Base-by-base conservation (phyloP, 2,113 vertebrate genomes). In the Octodon degus region DNA sequence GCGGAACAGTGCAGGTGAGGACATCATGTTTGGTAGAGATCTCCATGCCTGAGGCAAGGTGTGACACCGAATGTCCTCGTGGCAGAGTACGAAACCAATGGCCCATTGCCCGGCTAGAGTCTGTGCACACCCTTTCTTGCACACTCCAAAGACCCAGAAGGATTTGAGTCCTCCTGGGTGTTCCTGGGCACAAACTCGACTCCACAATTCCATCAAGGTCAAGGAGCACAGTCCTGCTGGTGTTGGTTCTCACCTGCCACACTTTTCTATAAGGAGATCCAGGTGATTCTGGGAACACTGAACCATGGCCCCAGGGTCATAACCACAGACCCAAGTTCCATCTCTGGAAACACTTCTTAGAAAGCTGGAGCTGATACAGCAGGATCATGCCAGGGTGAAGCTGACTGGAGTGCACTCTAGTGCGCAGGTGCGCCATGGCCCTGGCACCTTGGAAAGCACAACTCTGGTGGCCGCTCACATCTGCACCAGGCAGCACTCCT, bases 341-440 rank as follows among this genome's bases (percentile, higher is more conserved):
- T 53, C 30, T 34, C 47, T 17, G 9, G 7, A 32, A 32, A 55
- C 50, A 5, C 22, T 5, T n/a, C 77, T 55, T 34, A 53, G 32
- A 34, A 4, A 22, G 30, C 47, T 34, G 27, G 40, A 14, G 5
- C 43, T 32, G 43, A 50, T 7, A 12, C 76, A 43, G 72, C 72
- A 76, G 37, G 25, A 50, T 7, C 76, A 1, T 2, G 9, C 19
- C 55, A 50, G 3, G 3, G 4, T 17, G 14, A 80, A 50, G 20
- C 47, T 0, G 47, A 32, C 37, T 2, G 2, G 13, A 10, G 4
- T 8, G 4, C 17, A 30, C 2, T 8, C 32, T 50, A n/a, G 6
- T 5, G 22, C 7, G 0, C 9, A 1, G 1, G 3, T 4, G 77
- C 20, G 4, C 50, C 50, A 10, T 3, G 32, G 2, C 11, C 19